Percentiles rank a stretch among this genome's conserved stretches.
Conservation (phyloP, 2,888 invertebrate species). For the Pemphredon lugubris region DNA sequence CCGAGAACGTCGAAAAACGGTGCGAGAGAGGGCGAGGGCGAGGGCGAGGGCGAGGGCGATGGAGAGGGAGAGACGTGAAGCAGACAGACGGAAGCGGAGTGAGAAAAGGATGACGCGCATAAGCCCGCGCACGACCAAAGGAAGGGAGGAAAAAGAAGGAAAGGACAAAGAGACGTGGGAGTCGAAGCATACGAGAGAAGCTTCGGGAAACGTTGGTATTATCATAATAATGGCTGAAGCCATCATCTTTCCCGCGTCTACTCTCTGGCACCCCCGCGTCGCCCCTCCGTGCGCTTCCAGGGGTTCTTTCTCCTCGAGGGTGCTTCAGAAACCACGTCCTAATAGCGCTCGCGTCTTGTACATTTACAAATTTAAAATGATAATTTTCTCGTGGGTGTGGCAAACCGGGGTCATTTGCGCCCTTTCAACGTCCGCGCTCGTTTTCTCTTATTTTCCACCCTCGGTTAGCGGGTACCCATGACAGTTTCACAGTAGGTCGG, state of each 20-base stretch:
- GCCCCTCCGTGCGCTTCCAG: constrained; percentile 9
- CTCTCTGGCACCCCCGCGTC: constrained; percentile 18
- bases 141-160: constrained; percentile 15
- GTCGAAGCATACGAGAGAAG: constrained; percentile 62
- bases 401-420: constrained; percentile 70
- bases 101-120: constrained; percentile 26
- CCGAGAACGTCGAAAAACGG: constrained; percentile 41
- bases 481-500: constrained; percentile 39
- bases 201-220: constrained; percentile 70
- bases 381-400: constrained; percentile 71
- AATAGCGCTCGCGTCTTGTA: constrained; percentile 70
- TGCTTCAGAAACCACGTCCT: constrained; percentile 55
- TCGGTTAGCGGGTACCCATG: constrained; percentile 9
- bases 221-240: constrained; percentile 74
- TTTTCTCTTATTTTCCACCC: constrained; percentile 51
- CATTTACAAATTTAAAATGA: constrained; percentile 77
- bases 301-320: constrained; percentile 43
- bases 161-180: constrained; percentile 56
- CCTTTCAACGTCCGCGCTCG: constrained; percentile 51
- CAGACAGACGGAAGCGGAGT: constrained; percentile 3
- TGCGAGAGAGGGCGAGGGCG: constrained; percentile 10
- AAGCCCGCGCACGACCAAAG: constrained; percentile 11
- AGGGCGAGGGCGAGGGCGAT: constrained; percentile 16
- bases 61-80: constrained; percentile 20
- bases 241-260: constrained; percentile 67